Percentiles rank a stretch among this genome's conserved stretches.
These are phyloP conservation scores for Poecile montanus DNA, from an alignment of 2,797 vertebrate genomes.

Conservation along the genomic window DNA sequence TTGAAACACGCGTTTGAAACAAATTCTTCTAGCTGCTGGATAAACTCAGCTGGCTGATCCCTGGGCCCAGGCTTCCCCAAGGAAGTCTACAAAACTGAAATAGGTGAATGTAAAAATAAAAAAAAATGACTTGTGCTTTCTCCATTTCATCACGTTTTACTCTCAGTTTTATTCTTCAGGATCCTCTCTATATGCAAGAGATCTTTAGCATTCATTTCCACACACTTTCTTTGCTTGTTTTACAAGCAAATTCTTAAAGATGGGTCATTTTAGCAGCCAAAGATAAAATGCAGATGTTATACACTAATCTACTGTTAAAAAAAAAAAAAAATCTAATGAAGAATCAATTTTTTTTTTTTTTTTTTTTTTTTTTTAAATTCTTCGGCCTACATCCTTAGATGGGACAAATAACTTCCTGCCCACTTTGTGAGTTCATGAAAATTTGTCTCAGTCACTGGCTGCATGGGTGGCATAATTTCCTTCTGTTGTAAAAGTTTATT, in stretches of 20 bases:
- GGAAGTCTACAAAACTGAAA: background rate
- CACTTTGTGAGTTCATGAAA: background rate
- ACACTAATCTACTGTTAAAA: background rate
- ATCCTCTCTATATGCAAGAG: background rate
- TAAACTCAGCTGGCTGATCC: slow-evolving; percentile 4
- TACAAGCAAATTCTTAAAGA: background rate
- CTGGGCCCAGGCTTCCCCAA: background rate
- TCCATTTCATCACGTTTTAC: background rate
- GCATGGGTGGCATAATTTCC: background rate
- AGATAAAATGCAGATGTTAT: background rate
- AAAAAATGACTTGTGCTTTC: background rate
- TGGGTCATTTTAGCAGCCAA: background rate
- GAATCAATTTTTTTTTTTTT: background rate
- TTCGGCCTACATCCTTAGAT: background rate
- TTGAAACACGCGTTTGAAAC: slow-evolving; percentile 18
- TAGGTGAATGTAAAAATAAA: background rate
- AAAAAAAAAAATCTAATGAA: background rate
- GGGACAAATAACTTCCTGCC: background rate
- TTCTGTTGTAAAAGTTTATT: background rate
- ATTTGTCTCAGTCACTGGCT: background rate
- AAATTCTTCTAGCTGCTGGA: background rate
- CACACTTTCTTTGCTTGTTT: background rate
- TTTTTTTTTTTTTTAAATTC: background rate
- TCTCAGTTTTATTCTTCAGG: background rate
- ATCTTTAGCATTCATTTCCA: background rate